Conservation (phyloP, 2,888 invertebrate species). For the Blastobasis adustella region DNA sequence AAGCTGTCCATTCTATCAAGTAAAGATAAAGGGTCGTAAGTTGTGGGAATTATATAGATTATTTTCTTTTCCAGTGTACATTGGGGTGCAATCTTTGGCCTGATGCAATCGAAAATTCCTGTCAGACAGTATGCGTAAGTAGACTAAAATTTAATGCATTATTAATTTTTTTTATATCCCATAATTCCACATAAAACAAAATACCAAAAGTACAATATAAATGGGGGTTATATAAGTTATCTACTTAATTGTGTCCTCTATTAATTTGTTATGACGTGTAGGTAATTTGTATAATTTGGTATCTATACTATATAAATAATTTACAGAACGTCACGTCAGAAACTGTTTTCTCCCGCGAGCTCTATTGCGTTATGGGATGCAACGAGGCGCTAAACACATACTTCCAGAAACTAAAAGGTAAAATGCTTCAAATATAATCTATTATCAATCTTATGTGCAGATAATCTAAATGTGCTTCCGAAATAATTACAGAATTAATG, state of each 20-base stretch:
- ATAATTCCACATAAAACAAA: neutral
- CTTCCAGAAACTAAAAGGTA: slow-evolving; percentile 82
- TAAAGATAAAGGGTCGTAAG: too few species aligned
- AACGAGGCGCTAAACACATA: slow-evolving; percentile 86
- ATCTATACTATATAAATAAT: too few species aligned
- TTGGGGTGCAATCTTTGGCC: slow-evolving; percentile 88
- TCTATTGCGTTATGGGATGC: slow-evolving; percentile 89
- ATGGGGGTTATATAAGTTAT: too few species aligned
- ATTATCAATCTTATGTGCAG: neutral
- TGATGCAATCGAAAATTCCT: slow-evolving; percentile 82
- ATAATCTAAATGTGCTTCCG: too few species aligned
- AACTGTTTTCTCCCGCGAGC: slow-evolving; percentile 78
- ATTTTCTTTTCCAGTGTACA: slow-evolving; percentile 79
- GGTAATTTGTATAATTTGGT: too few species aligned
- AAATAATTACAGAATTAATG: slow-evolving; percentile 66
- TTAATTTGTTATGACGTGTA: too few species aligned
- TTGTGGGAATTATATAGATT: neutral
- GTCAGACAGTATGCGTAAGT: slow-evolving; percentile 90
- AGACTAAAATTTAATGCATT: slow-evolving; percentile 1
- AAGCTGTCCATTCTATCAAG: too few species aligned
- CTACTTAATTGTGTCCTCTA: too few species aligned
- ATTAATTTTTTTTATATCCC: neutral
- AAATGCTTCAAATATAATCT: slow-evolving; percentile 3
- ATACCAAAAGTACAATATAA: neutral
- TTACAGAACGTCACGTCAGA: slow-evolving; percentile 82